Evolutionary conservation across 2,113 vertebrate genomes (phyloP).

Genomic region (Clarias batrachus): DNA sequence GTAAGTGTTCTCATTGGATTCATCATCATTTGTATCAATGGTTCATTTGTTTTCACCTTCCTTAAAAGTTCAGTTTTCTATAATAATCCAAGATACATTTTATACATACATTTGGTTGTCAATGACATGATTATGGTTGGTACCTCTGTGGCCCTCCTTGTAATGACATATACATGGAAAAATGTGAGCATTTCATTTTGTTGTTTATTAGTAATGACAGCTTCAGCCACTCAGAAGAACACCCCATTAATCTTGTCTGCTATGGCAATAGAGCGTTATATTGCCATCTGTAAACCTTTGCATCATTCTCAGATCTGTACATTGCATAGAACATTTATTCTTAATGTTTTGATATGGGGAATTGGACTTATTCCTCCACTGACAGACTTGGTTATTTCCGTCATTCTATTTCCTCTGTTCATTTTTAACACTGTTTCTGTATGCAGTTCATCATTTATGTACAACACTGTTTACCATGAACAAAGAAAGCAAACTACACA

Average conservation of each 20-base stretch:
- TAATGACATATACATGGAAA: slow-evolving; percentile 15
- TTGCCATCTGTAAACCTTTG: slow-evolving; percentile 62
- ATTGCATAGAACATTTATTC: slow-evolving; percentile 50
- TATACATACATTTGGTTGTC: slow-evolving; percentile 54
- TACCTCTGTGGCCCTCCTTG: slow-evolving; percentile 17
- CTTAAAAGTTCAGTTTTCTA: slow-evolving; percentile 46
- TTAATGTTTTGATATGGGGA: slow-evolving; percentile 57
- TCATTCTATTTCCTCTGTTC: slow-evolving; percentile 9
- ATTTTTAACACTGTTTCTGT: not conserved
- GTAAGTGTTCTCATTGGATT: slow-evolving; percentile 35
- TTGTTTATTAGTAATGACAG: slow-evolving; percentile 25
- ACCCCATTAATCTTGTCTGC: slow-evolving; percentile 64
- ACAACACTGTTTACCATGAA: slow-evolving; percentile 45
- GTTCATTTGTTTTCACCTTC: slow-evolving; percentile 42
- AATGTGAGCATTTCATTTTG: slow-evolving; percentile 35
- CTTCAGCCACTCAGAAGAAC: slow-evolving; percentile 53
- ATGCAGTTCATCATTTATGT: slow-evolving; percentile 37
- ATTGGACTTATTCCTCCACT: slow-evolving; percentile 46
- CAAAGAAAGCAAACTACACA: slow-evolving; percentile 8
- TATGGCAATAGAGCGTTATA: slow-evolving; percentile 67
- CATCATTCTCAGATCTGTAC: slow-evolving; percentile 62
- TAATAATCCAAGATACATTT: slow-evolving; percentile 48
- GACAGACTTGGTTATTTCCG: slow-evolving; percentile 52
- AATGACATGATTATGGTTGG: slow-evolving; percentile 54
- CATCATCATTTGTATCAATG: slow-evolving; percentile 45